These are phyloP conservation scores for Scophthalmus maximus DNA, from an alignment of 2,113 vertebrate species.

Conservation along the genomic window DNA sequence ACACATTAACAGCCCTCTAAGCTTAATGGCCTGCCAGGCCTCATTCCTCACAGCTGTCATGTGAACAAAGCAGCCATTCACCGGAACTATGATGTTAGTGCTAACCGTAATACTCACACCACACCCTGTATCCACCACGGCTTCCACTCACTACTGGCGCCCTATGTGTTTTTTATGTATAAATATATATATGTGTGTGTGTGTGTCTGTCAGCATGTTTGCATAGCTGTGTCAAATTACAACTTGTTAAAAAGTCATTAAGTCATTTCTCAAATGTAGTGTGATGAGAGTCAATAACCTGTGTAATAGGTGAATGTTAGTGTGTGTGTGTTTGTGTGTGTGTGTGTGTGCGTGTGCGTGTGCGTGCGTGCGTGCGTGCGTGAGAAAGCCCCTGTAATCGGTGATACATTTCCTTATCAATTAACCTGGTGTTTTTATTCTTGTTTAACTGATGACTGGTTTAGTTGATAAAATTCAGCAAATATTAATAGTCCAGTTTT, in stretches of 20 bases:
- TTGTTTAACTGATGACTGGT: neutral
- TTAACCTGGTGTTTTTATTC: neutral
- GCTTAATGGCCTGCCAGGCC: conserved; percentile 78
- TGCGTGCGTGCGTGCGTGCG: neutral
- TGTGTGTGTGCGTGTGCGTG: conserved; percentile 5
- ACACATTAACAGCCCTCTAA: conserved; percentile 73
- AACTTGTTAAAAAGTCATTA: conserved; percentile 76
- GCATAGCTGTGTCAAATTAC: conserved; percentile 75
- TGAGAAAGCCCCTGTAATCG: too few species aligned
- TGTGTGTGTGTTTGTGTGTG: conserved; percentile 5
- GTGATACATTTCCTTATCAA: neutral
- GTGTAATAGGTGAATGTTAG: conserved; percentile 32
- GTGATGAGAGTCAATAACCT: conserved; percentile 52
- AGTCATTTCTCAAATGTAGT: conserved; percentile 60
- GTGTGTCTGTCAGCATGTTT: conserved; percentile 69
- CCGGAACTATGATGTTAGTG: conserved; percentile 77
- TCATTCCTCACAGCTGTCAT: conserved; percentile 83
- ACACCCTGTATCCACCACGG: conserved; percentile 72
- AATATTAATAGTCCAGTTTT: too few species aligned
- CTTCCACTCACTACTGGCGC: conserved; percentile 57
- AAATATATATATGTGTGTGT: conserved; percentile 27
- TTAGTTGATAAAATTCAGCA: too few species aligned
- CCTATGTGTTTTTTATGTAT: conserved; percentile 13
- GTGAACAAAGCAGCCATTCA: conserved; percentile 85
- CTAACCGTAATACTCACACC: conserved; percentile 80